Evolutionary conservation across 2,113 vertebrate species (phyloP).

Genomic region (Cottus gobio): DNA sequence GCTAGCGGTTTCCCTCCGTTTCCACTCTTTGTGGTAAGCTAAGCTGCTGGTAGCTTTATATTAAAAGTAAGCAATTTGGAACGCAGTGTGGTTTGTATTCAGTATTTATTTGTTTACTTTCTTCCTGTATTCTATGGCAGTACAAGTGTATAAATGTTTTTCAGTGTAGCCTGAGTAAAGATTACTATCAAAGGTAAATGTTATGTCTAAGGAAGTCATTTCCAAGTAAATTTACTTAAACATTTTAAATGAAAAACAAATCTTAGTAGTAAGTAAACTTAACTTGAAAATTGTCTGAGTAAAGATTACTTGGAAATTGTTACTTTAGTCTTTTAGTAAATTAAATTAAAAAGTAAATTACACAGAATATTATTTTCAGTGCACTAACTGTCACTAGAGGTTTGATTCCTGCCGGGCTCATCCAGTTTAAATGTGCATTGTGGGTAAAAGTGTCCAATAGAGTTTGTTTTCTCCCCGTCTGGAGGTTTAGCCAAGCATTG

Average conservation of each 20-base stretch:
- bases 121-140: background rate
- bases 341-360: too few species aligned
- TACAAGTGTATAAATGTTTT: background rate
- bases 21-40: background rate
- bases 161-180: too few species aligned
- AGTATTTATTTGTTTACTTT: background rate
- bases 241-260: too few species aligned
- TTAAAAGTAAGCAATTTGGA: background rate
- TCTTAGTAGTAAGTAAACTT: too few species aligned
- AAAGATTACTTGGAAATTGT: too few species aligned
- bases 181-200: too few species aligned
- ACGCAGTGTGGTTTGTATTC: background rate
- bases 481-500: background rate
- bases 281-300: too few species aligned
- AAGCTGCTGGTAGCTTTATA: background rate
- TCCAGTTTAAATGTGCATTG: background rate
- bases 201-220: too few species aligned
- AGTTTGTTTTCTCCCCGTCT: background rate
- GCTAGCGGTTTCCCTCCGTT: too few species aligned
- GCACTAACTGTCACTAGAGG: background rate
- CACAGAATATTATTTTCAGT: too few species aligned
- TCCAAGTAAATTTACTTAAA: too few species aligned
- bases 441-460: background rate
- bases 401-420: background rate
- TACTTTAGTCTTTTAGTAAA: too few species aligned